Percentiles rank a stretch among this genome's conserved stretches.
phyloP scores from a whole-genome alignment of 2,113 vertebrate species.

The Arothron firmamentum region DNA sequence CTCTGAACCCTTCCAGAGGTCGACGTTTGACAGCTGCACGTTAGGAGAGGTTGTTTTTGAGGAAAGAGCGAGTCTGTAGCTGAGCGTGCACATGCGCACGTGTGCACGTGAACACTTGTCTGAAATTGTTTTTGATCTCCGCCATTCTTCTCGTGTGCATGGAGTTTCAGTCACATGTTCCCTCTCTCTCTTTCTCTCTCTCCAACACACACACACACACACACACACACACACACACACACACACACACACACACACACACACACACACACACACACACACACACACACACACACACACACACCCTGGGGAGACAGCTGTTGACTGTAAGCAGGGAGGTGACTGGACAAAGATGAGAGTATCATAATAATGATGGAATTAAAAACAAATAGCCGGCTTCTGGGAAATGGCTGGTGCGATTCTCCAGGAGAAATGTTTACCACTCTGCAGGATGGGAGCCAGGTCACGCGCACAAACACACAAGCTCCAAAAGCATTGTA shows the following conservation, averaged over 20 bases:
- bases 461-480: conserved; percentile 5
- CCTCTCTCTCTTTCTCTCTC: not conserved
- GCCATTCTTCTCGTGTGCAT: conserved; percentile 40
- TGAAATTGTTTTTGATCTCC: conserved; percentile 62
- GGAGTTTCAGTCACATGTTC: conserved; percentile 50
- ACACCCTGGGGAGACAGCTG: conserved; percentile 39
- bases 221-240: too few species aligned
- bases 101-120: conserved; percentile 14
- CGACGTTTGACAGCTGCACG: conserved; percentile 54
- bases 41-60: conserved; percentile 28
- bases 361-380: conserved; percentile 58
- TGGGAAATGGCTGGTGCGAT: conserved; percentile 49
- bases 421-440: conserved; percentile 61
- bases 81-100: conserved; percentile 15
- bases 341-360: conserved; percentile 37
- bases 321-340: conserved; percentile 33
- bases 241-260: conserved; percentile 25
- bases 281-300: conserved; percentile 19
- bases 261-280: conserved; percentile 27
- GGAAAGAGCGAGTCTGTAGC: conserved; percentile 7
- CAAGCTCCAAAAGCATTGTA: not conserved
- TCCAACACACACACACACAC: too few species aligned
- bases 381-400: conserved; percentile 61
- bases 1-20: conserved; percentile 21
- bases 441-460: conserved; percentile 33